phyloP scores from a whole-genome alignment of 2,113 vertebrate species.

The Thomomys bottae region DNA sequence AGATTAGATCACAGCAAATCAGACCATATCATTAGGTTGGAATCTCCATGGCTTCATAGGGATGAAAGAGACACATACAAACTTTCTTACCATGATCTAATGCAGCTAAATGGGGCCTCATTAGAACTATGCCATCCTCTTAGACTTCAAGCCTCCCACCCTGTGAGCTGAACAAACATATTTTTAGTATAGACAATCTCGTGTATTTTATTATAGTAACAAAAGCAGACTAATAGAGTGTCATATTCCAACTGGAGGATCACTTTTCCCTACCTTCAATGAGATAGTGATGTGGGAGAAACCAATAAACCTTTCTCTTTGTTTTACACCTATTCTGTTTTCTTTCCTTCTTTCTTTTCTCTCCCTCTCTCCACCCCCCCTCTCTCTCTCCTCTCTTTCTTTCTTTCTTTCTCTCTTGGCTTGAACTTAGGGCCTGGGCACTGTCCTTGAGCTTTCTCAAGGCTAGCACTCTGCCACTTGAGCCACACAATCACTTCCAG shows the following conservation, averaged over 20 bases:
- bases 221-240: neutral
- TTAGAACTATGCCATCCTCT: neutral
- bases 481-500: too few relatives aligned
- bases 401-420: too few relatives aligned
- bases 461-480: too few relatives aligned
- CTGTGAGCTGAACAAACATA: neutral
- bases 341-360: too few relatives aligned
- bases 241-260: neutral
- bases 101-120: neutral
- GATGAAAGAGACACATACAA: neutral
- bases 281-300: neutral
- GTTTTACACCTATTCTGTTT: neutral
- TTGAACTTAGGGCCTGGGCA: too few relatives aligned
- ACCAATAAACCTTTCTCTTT: neutral
- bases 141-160: neutral
- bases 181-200: neutral
- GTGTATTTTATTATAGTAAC: neutral
- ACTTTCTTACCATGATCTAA: neutral
- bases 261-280: neutral
- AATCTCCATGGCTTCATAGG: neutral
- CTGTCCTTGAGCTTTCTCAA: too few relatives aligned
- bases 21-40: neutral
- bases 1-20: neutral
- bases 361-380: too few relatives aligned
- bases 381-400: too few relatives aligned